Conservation (phyloP, 2,113 vertebrate species). For the Melozone crissalis region DNA sequence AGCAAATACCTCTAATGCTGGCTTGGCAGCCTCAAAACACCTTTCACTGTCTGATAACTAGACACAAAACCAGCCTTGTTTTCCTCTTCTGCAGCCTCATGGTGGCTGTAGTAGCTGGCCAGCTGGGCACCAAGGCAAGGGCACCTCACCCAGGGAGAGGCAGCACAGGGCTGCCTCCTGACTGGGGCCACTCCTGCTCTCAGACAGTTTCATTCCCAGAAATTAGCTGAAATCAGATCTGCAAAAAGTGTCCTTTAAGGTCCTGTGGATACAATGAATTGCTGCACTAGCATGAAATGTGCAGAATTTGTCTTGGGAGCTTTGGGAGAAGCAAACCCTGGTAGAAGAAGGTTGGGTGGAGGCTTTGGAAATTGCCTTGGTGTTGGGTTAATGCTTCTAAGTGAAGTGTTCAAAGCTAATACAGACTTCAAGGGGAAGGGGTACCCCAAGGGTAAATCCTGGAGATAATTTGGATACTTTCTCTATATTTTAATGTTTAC, state of each 20-base stretch:
- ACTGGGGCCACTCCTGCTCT: not conserved
- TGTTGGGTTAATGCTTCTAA: slow-evolving; percentile 21
- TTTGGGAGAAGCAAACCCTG: not conserved
- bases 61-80: not conserved
- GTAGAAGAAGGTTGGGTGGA: not conserved
- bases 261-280: not conserved
- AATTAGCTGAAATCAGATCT: not conserved
- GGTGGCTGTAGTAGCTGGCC: not conserved
- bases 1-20: not conserved
- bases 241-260: not conserved
- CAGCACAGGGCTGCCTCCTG: not conserved
- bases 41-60: not conserved
- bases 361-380: not conserved
- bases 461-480: not conserved
- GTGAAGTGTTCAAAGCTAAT: not conserved
- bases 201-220: not conserved
- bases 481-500: not conserved
- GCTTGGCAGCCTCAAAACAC: not conserved
- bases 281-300: not conserved
- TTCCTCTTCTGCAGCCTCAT: not conserved
- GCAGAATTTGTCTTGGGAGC: not conserved
- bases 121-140: not conserved
- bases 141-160: not conserved
- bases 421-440: not conserved
- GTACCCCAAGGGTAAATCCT: slow-evolving; percentile 4